Conservation (phyloP, 2,113 vertebrate species). For the Grammomys dolichurus region DNA sequence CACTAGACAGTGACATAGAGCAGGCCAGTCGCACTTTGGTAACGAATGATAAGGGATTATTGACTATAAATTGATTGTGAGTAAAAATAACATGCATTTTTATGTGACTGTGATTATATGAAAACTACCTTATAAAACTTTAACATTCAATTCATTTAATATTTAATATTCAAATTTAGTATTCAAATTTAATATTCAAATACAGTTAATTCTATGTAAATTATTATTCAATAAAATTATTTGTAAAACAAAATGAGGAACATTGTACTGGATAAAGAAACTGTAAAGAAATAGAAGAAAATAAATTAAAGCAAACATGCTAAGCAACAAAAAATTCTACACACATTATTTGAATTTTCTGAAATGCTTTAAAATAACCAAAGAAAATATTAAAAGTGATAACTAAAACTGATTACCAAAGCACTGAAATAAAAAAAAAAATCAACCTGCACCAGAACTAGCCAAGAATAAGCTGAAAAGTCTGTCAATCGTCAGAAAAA, state of each 20-base stretch:
- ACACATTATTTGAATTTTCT: not conserved
- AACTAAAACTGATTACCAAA: not conserved
- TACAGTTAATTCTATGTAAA: not conserved
- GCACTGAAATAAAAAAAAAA: not conserved
- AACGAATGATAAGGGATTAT: not conserved
- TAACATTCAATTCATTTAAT: too few relatives aligned
- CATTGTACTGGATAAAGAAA: not conserved
- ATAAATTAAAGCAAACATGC: not conserved
- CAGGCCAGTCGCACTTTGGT: not conserved
- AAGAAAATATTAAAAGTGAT: not conserved
- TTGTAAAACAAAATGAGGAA: not conserved
- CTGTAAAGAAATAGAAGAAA: not conserved
- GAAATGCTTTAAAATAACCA: not conserved
- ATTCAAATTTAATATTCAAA: not conserved
- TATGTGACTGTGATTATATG: not conserved
- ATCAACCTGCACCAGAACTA: not conserved
- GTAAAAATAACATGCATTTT: not conserved
- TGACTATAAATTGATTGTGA: not conserved
- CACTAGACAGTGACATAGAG: not conserved
- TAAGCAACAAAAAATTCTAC: not conserved
- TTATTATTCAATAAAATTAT: not conserved
- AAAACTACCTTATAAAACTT: not conserved
- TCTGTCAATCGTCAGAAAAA: not conserved
- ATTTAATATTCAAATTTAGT: too few relatives aligned
- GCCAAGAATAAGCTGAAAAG: not conserved